These are phyloP conservation scores for Neelides sp. DNA, from an alignment of 1,140 invertebrate species.

Conservation along the genomic window DNA sequence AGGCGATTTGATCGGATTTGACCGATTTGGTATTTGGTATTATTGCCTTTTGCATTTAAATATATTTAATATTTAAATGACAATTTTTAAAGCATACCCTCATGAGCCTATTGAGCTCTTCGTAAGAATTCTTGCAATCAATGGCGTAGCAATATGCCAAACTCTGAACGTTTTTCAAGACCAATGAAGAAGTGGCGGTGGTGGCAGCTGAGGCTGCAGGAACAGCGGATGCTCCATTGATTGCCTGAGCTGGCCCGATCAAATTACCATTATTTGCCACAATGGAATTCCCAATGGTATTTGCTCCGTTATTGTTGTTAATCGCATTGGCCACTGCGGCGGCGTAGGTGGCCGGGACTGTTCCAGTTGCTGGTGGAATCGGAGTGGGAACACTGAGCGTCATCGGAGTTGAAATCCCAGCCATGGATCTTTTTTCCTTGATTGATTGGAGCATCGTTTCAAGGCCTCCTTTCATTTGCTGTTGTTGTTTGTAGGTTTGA, in stretches of 20 bases:
- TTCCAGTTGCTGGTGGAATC: conserved; percentile 2
- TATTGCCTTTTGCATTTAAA: too few species aligned
- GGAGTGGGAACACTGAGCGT: conserved; percentile 1
- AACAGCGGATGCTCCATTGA: conserved; percentile 6
- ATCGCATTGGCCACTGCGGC: conserved; percentile 22
- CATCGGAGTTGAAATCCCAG: conserved; percentile 16
- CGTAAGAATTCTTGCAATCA: conserved; percentile 87
- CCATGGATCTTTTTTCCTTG: conserved; percentile 27
- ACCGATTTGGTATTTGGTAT: too few species aligned
- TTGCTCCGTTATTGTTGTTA: conserved; percentile 19
- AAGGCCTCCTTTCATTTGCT: conserved; percentile 74
- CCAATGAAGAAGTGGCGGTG: conserved; percentile 12
- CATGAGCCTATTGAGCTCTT: conserved; percentile 91
- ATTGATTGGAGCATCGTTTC: conserved; percentile 30
- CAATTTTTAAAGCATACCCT: conserved; percentile 8
- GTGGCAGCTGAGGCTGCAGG: conserved; percentile 5
- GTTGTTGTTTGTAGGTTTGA: conserved; percentile 77
- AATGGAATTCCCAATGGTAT: neutral
- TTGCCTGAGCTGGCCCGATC: neutral
- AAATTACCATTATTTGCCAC: conserved; percentile 11
- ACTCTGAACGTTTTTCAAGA: conserved; percentile 48
- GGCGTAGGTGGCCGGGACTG: conserved; percentile 18
- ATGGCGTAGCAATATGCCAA: conserved; percentile 86
- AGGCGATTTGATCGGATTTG: too few species aligned
- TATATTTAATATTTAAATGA: too few species aligned